These are phyloP conservation scores for Perca flavescens DNA, from an alignment of 2,113 vertebrate species.

Conservation along the genomic window DNA sequence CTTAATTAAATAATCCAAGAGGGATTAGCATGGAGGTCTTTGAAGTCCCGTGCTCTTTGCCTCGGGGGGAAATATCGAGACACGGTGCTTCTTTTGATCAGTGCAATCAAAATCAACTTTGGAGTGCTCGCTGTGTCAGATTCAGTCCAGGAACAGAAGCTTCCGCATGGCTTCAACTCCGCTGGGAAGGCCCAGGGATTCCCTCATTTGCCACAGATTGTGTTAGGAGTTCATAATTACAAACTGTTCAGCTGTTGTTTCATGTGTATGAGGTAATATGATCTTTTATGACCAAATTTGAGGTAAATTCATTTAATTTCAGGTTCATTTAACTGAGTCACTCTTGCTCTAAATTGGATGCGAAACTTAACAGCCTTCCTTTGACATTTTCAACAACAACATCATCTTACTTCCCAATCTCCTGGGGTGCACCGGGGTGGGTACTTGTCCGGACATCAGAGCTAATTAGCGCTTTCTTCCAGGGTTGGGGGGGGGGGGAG, in stretches of 20 bases:
- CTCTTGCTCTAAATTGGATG: constrained; percentile 26
- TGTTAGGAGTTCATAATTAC: constrained; percentile 39
- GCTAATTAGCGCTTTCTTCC: constrained; percentile 81
- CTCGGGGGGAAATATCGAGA: constrained; percentile 54
- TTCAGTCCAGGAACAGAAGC: constrained; percentile 55
- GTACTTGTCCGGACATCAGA: constrained; percentile 72
- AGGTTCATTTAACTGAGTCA: too few species aligned
- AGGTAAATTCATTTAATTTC: not conserved
- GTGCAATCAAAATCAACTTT: constrained; percentile 74
- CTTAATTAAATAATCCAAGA: constrained; percentile 75
- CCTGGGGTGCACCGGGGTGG: constrained; percentile 42
- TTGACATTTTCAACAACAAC: constrained; percentile 28
- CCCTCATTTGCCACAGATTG: constrained; percentile 41
- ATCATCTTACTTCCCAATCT: constrained; percentile 45
- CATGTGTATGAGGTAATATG: constrained; percentile 2
- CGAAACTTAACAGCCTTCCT: constrained; percentile 30
- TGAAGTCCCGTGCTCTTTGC: constrained; percentile 60
- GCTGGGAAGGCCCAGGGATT: constrained; percentile 42
- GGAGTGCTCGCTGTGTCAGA: constrained; percentile 55
- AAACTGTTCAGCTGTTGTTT: constrained; percentile 47
- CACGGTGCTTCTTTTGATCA: constrained; percentile 75
- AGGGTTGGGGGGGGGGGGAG: constrained; percentile 33
- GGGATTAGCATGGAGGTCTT: constrained; percentile 72
- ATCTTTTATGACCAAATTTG: constrained; percentile 11
- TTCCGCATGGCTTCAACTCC: constrained; percentile 68